Base-by-base conservation (phyloP, 1,140 invertebrate genomes). In the Drosophila repleta region DNA sequence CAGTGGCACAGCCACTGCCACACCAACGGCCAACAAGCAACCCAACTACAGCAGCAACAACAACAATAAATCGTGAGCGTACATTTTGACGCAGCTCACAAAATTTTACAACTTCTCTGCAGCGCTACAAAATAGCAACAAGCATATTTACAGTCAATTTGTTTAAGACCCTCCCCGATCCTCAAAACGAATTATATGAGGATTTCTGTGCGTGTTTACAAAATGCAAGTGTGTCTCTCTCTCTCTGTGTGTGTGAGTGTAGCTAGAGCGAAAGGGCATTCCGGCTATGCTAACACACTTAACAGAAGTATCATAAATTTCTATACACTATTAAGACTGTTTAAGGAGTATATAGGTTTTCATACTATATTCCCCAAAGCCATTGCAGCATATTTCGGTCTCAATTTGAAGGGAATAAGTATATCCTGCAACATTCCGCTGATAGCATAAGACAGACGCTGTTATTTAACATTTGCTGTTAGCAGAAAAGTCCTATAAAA, bases 131-230 rank as follows among this genome's bases (percentile, higher is more conserved):
- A 61, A 39, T 63, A 61, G 61, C 51, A 57, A 70, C 71, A 66
- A 82, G 61, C 85, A 83, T 88, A 87, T 87, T 87, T 87, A 83
- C 83, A 87, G 72, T 88, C 83, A 87, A 87, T 87, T 87, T 87
- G 79, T 70, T 76, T 35, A 35, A 56, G 29, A 46, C 21, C 53
- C 51, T 21, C 18, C 11, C 17, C 15, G 48, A 51, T 51, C 5
- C 45, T 18, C 17, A 64, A 64, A 63, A 69, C 63, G 64, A 26
- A 73, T 69, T 73, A 73, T 51, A 55, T 56, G 51, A 58, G 69
- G 56, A 68, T 73, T 69, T 62, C 17, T 51, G 29, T 60, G 69
- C 41, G 32, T 56, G 26, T 43, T n/a, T 65, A 41, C 35, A 46
- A 62, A 43, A 55, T 43, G 15, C 8, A 5, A 2, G 39, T 17